Evolutionary conservation across 2,888 invertebrate species (phyloP).

Genomic region (Dorcus parallelipipedus): DNA sequence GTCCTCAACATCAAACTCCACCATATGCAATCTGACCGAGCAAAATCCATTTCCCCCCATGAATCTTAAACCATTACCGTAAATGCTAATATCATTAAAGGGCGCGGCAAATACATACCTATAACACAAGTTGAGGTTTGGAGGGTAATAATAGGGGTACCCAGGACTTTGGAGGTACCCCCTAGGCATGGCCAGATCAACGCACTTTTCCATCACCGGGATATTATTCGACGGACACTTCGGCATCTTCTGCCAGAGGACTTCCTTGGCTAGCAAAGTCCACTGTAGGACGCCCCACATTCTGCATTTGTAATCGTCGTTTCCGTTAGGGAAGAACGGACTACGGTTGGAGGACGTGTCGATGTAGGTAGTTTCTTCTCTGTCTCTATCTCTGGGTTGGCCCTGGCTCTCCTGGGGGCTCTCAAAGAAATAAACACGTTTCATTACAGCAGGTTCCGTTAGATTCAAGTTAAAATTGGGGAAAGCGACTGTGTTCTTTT

Average conservation of each 20-base stretch:
- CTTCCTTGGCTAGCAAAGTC: constrained; percentile 20
- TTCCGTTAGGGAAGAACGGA: constrained; percentile 15
- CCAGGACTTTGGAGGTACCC: constrained; percentile 49
- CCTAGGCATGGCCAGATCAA: constrained; percentile 17
- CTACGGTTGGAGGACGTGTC: constrained; percentile 31
- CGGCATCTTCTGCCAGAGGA: constrained; percentile 27
- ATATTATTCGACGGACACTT: constrained; percentile 18
- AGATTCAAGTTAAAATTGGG: constrained; percentile 22
- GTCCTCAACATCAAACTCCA: constrained; percentile 49
- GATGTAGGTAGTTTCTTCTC: constrained; percentile 38
- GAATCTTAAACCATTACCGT: constrained; percentile 39
- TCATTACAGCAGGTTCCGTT: constrained; percentile 14
- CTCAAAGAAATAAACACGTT: constrained; percentile 36
- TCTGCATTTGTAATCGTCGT: constrained; percentile 26
- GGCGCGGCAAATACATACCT: constrained; percentile 36
- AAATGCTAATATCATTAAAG: too few species aligned
- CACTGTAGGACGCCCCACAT: constrained; percentile 28
- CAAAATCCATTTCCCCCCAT: constrained; percentile 46
- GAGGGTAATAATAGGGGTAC: constrained; percentile 49
- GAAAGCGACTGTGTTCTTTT: constrained; percentile 29
- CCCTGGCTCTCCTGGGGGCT: constrained; percentile 27
- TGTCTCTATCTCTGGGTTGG: constrained; percentile 25
- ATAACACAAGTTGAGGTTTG: constrained; percentile 48
- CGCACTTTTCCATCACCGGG: constrained; percentile 40
- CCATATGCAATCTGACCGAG: constrained; percentile 42